Base-by-base conservation (phyloP, 2,797 vertebrate species). In the Miichthys miiuy region DNA sequence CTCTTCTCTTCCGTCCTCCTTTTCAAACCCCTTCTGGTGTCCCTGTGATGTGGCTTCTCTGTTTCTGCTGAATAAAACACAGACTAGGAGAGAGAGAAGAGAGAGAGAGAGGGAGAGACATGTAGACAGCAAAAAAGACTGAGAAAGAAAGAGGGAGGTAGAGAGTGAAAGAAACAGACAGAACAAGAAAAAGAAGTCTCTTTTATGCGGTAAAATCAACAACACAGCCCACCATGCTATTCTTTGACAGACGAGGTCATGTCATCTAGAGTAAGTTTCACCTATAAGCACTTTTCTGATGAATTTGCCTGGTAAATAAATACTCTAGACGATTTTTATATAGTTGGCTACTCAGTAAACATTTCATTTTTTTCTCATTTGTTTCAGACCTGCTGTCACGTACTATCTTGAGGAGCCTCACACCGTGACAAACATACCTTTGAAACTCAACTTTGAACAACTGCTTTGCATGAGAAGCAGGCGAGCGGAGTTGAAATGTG, bases 11-110 rank as follows among this genome's bases (percentile, higher is more conserved):
- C 75, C 50, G 3, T 67, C 41, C 44, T 68, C 57, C 70, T 72
- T 68, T 52, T 79, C 69, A 57, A 73, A 71, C 60, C 47, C 34
- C 63, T 70, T 54, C 69, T 80, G 62, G 48, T 80, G 42, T 76
- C 65, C 42, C 79, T 91, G 77, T 90, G 81, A 85, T 88, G 91
- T 91, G 90, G 87, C 83, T 82, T 86, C 76, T 79, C 72, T 80
- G 64, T 86, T 88, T 85, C 62, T 78, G 71, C 79, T 79, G 84
- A 84, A 82, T 87, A 81, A 84, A 87, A 82, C 64, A 71, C 63
- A 85, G 77, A 56, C 72, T 2, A 42, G 18, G 52, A 66, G 62
- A 60, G 47, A 66, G 62, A 60, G 41, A 60, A 63, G 57, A 60
- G 47, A 66, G 58, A 60, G 41, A 60, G 25, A 70, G 51, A 80